Conservation (phyloP, 2,797 vertebrate genomes). For the Poeciliopsis turneri region DNA sequence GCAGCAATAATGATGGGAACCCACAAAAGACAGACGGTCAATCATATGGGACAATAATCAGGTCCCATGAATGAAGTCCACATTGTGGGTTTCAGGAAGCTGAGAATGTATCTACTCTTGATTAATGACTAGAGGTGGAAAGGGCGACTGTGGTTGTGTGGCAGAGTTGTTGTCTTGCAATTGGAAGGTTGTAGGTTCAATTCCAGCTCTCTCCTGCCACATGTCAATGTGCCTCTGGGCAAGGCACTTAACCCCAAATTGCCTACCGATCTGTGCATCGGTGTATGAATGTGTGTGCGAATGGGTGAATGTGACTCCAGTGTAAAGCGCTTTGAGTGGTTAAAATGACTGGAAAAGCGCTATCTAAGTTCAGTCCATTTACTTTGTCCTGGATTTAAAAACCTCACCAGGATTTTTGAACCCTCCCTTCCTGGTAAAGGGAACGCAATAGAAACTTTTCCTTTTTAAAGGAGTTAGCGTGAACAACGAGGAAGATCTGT, state of each 20-base stretch:
- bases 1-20: neutral
- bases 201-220: no score
- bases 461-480: neutral
- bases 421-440: neutral
- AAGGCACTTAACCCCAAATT: no score
- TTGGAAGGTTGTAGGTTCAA: no score
- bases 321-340: no score
- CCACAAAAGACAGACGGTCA: neutral
- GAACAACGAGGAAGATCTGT: neutral
- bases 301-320: no score
- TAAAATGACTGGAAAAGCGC: no score
- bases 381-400: neutral
- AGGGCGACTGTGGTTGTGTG: no score
- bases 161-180: no score
- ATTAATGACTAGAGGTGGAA: neutral
- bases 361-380: no score
- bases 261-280: no score
- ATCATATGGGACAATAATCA: neutral
- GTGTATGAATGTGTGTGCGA: no score
- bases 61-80: neutral
- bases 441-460: neutral
- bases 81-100: neutral
- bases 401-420: neutral
- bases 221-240: no score
- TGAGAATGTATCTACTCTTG: neutral